Base-by-base conservation (phyloP, 1,140 invertebrate species). In the Drosophila watanabei region DNA sequence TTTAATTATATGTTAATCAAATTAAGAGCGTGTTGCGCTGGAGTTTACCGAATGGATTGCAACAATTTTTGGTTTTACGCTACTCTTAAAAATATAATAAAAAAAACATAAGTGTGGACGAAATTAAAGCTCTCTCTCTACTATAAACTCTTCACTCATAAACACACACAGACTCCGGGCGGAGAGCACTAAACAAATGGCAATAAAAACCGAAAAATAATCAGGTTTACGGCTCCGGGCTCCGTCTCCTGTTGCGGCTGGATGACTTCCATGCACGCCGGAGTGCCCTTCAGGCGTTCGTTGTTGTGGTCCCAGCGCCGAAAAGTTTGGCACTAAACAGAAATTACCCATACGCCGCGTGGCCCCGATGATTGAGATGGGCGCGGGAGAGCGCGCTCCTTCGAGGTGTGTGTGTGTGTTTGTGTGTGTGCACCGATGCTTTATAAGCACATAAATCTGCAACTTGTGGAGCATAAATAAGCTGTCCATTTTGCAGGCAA, bases 141-240 rank as follows among this genome's bases (percentile, higher is more conserved):
- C 20, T 35, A 59, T 41, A 66, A 49, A 60, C 33, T 57, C 54
- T 28, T 20, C 52, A 56, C 41, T 54, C 72, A 52, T 61, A 51
- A 37, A 52, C 37, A 54, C 58, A 54, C 37, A 62, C 45, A 58
- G 45, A 13, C 69, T 57, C 5, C 54, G 33, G 33, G 20, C 13
- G 52, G 33, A 24, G 28, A 1, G 51, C 71, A 79, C 85, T 88
- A 81, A 89, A 81, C 78, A 89, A 88, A 88, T 81, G 88, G 70
- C 85, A 89, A 89, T 88, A 89, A 88, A 89, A 84, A 70, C 69
- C 65, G 66, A 89, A 79, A 89, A 89, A 89, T 88, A 88, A 88
- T 84, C 87, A 79, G 81, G 69, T 89, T 87, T 84, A 79, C 78
- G 71, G 84, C 62, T 68, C 13, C 20, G 0, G 37, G 70, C 65